These are phyloP conservation scores for Nannobrachium achirus DNA, from an alignment of 2,113 vertebrate genomes.

Conservation along the genomic window DNA sequence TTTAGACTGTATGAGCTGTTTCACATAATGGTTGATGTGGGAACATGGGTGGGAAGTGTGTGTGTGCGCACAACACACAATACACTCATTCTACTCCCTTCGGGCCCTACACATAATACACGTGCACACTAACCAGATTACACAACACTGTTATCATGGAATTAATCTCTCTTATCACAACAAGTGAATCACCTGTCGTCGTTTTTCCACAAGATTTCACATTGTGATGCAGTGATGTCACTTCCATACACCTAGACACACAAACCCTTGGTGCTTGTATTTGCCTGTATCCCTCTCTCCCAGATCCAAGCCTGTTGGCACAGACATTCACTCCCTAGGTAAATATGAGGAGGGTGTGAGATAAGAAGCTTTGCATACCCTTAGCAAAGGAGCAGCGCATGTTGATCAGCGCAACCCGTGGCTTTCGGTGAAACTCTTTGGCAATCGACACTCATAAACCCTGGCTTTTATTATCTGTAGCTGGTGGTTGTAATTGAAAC, in stretches of 20 bases:
- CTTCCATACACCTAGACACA: constrained; percentile 6
- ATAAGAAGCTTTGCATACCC: constrained; percentile 45
- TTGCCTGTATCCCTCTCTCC: constrained; percentile 42
- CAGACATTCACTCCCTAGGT: constrained; percentile 44
- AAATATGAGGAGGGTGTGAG: constrained; percentile 50
- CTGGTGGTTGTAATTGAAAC: constrained; percentile 39
- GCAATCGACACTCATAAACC: constrained; percentile 19
- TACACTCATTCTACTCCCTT: constrained; percentile 15
- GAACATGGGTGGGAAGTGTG: too few species aligned
- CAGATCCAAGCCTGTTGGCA: constrained; percentile 52
- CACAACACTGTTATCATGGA: constrained; percentile 39
- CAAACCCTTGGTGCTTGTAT: constrained; percentile 14
- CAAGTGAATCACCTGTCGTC: constrained; percentile 30
- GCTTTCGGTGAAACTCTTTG: constrained; percentile 24
- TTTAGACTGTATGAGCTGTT: neutral
- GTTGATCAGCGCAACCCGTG: constrained; percentile 33
- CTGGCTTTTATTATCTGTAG: constrained; percentile 41
- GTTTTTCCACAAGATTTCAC: neutral
- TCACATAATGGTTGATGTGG: too few species aligned
- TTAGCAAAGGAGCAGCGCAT: constrained; percentile 11
- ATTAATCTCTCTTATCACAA: constrained; percentile 14
- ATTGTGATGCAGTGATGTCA: constrained; percentile 12
- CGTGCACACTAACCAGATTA: neutral
- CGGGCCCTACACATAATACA: neutral
- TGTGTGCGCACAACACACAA: constrained; percentile 14